Conservation (phyloP, 2,888 invertebrate species). For the Sphaeridia pumilis region DNA sequence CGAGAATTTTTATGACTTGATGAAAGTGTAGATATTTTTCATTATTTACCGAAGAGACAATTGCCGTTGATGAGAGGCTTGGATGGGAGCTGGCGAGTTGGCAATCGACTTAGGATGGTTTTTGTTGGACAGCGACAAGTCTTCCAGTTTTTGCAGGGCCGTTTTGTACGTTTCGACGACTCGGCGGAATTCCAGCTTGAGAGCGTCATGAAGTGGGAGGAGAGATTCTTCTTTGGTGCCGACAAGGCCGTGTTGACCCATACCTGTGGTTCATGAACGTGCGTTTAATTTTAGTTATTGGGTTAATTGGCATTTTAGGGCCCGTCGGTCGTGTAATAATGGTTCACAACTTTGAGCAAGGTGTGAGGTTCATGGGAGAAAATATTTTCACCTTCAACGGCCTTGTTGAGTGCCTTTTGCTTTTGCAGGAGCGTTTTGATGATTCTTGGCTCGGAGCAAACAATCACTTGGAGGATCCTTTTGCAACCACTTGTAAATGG, state of each 20-base stretch:
- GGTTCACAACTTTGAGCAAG: no score
- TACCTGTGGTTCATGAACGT: no score
- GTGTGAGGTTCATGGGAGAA: no score
- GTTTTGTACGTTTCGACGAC: slow-evolving; percentile 76
- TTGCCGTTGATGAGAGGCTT: slow-evolving; percentile 78
- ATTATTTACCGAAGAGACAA: slow-evolving; percentile 58
- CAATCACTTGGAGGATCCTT: slow-evolving; percentile 44
- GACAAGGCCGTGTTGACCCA: slow-evolving; percentile 74
- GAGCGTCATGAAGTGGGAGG: slow-evolving; percentile 41
- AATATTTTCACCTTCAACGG: no score
- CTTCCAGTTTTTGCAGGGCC: slow-evolving; percentile 72
- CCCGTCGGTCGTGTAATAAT: no score
- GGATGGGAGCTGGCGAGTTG: slow-evolving; percentile 57
- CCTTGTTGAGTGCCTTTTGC: slow-evolving; percentile 63
- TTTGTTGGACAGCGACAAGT: slow-evolving; percentile 39
- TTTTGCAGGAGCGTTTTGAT: slow-evolving; percentile 55
- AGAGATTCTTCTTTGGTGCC: slow-evolving; percentile 47
- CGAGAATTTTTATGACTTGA: no score
- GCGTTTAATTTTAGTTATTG: no score
- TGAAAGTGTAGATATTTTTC: background rate
- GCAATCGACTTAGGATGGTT: slow-evolving; percentile 42
- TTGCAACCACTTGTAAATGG: slow-evolving; percentile 41
- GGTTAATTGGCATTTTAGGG: no score
- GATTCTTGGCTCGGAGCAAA: slow-evolving; percentile 45
- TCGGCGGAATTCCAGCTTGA: slow-evolving; percentile 57